Evolutionary conservation across 2,888 invertebrate genomes (phyloP), one percentile per base, ranked within the genome.

Genomic region (Arrhopalites spinosus): DNA sequence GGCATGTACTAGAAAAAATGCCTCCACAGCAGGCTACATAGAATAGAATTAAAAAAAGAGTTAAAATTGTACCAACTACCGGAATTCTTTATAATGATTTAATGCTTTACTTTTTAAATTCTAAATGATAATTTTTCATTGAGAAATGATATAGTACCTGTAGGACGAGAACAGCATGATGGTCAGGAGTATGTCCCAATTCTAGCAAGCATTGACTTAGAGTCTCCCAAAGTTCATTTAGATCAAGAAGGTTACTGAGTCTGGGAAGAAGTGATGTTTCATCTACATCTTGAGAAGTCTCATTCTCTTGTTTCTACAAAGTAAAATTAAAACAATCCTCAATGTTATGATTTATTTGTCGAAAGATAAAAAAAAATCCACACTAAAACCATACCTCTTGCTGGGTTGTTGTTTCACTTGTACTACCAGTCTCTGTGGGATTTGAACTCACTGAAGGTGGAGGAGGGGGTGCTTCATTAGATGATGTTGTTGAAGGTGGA

Each of bases 1-100:
- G 23, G 93, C 92, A 84, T 95, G 94, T 1, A 94, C 93, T 73
- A 95, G 87, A 88, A 95, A 95, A 87, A 95, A 95, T 15, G 94
- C 93, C 86, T 95, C 95, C 2, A 95, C 94, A 5, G 94, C 92
- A 30, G 94, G 93, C 86, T 91, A n/a, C n/a, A n/a, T n/a, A 84
- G 72, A 79, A 73, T 79, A 74, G 59, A 75, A 67, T 72, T 66
- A 3, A 20, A 43, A 30, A 27, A n/a, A 15, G 11, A 59, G 20
- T n/a, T n/a, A n/a, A n/a, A n/a, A n/a, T n/a, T n/a, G n/a, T n/a
- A n/a, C n/a, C n/a, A n/a, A n/a, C n/a, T n/a, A n/a, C n/a, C n/a
- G n/a, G n/a, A n/a, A n/a, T n/a, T n/a, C n/a, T n/a, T n/a, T n/a
- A n/a, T n/a, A n/a, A 45, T 45, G 45, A 45, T 45, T 11, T 11